phyloP scores from a whole-genome alignment of 1,140 invertebrate genomes.

The Aphaenogaster ashmeadi region DNA sequence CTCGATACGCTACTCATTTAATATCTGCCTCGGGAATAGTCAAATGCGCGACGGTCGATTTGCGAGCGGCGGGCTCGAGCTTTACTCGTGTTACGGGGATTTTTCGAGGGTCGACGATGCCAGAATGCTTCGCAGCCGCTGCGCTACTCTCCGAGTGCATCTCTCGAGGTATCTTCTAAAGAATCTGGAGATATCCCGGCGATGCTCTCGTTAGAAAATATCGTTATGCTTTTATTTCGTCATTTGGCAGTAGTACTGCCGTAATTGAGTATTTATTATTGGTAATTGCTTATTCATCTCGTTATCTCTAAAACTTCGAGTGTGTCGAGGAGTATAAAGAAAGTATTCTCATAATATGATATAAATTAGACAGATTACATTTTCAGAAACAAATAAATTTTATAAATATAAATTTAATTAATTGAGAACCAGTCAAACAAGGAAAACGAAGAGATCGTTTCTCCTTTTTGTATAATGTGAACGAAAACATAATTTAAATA shows the following conservation, averaged over 20 bases:
- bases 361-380: not conserved
- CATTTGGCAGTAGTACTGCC: not conserved
- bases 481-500: no score
- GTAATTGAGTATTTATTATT: constrained; percentile 15
- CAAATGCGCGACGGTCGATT: constrained; percentile 34
- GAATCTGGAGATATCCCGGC: constrained; percentile 4
- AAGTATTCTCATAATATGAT: not conserved
- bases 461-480: no score
- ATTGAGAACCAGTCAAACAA: not conserved
- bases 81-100: constrained; percentile 2
- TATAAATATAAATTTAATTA: not conserved
- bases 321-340: not conserved
- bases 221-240: constrained; percentile 30
- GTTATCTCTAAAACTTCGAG: not conserved
- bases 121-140: not conserved
- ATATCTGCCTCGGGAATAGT: constrained; percentile 49
- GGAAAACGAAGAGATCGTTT: no score
- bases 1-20: constrained; percentile 60
- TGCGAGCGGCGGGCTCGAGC: not conserved
- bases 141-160: not conserved
- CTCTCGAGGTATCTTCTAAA: not conserved
- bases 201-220: constrained; percentile 8
- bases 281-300: constrained; percentile 11
- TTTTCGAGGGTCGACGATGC: constrained; percentile 11
- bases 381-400: not conserved